Evolutionary conservation across 2,888 invertebrate species (phyloP).

Genomic region (Sarcophaga subvicina): DNA sequence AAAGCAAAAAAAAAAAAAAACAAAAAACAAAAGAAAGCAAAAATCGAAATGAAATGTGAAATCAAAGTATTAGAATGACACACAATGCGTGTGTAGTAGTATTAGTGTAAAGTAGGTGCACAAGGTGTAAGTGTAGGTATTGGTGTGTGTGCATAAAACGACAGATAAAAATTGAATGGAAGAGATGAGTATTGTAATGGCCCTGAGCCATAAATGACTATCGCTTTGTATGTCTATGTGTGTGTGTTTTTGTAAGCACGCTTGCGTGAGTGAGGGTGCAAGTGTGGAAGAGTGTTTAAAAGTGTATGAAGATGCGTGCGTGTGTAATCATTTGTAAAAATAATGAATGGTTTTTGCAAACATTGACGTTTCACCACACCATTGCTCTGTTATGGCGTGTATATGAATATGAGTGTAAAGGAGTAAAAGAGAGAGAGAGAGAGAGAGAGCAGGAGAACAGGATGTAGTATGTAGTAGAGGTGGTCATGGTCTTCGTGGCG

Average conservation of each 20-base stretch:
- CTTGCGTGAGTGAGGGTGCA: not conserved
- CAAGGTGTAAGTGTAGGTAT: not conserved
- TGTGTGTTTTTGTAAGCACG: not conserved
- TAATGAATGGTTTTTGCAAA: constrained; percentile 63
- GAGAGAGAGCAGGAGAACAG: constrained; percentile 19
- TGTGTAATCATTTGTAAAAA: constrained; percentile 64
- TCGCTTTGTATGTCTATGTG: not conserved
- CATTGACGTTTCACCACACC: constrained; percentile 51
- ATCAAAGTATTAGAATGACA: constrained; percentile 55
- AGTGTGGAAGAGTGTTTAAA: not conserved
- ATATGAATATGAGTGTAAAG: not conserved
- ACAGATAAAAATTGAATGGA: not conserved
- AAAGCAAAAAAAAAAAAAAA: not conserved
- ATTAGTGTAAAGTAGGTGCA: not conserved
- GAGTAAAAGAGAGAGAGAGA: not conserved
- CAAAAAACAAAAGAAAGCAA: no score
- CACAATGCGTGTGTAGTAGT: not conserved
- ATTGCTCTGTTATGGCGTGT: not conserved
- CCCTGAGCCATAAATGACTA: not conserved
- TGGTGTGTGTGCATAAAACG: not conserved
- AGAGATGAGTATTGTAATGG: not conserved
- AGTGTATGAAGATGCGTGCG: constrained; percentile 45
- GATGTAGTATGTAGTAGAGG: constrained; percentile 26
- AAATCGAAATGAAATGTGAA: not conserved
- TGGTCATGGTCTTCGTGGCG: constrained; percentile 3